These are phyloP conservation scores for Calidris pygmaea DNA, from an alignment of 2,113 vertebrate genomes.

Conservation along the genomic window DNA sequence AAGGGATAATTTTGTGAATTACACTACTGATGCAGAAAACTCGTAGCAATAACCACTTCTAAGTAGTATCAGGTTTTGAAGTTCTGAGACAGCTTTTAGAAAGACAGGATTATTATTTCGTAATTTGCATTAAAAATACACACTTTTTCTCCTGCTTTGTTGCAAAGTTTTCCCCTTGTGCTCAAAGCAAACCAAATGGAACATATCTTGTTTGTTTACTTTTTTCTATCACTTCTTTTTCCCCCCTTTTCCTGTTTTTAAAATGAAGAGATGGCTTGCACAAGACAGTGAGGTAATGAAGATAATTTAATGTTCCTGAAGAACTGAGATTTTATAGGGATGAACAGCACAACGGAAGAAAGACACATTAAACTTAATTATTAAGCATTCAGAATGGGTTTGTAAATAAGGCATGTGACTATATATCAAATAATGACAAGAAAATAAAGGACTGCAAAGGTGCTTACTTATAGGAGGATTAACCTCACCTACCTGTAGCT, in stretches of 20 bases:
- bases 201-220: background rate
- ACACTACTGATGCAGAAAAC: background rate
- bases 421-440: background rate
- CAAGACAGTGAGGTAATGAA: background rate
- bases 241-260: background rate
- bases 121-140: background rate
- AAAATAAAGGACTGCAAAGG: background rate
- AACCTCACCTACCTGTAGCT: background rate
- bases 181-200: background rate
- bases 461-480: background rate
- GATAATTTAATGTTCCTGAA: background rate
- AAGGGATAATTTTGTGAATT: conserved; percentile 25
- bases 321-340: background rate
- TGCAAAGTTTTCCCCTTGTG: background rate
- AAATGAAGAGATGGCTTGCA: background rate
- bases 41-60: background rate
- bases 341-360: background rate
- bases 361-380: background rate
- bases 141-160: rapidly evolving
- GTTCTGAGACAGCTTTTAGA: background rate
- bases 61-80: background rate
- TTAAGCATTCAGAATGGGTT: background rate
- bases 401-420: background rate
- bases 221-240: background rate
- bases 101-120: background rate